Conservation (phyloP, 2,888 invertebrate genomes). For the Rotaria sp. region DNA sequence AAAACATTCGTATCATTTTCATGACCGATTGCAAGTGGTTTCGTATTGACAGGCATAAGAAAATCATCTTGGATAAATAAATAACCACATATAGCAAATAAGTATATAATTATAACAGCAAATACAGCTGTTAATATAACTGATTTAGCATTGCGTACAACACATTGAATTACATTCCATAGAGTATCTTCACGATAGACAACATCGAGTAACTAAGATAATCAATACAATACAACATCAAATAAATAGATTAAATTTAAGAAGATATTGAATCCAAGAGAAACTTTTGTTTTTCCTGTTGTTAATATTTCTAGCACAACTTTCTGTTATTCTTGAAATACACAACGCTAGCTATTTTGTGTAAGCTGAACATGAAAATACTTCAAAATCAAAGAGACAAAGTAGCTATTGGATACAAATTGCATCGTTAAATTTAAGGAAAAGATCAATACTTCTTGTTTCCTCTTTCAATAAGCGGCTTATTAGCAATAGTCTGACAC, state of each 20-base stretch:
- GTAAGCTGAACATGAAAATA: too few relatives aligned
- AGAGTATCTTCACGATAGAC: slow-evolving; percentile 97
- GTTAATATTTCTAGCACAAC: too few relatives aligned
- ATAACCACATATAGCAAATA: slow-evolving; percentile 96
- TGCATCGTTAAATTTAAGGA: too few relatives aligned
- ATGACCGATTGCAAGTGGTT: neutral
- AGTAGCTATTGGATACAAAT: too few relatives aligned
- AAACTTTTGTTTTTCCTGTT: too few relatives aligned
- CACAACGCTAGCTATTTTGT: too few relatives aligned
- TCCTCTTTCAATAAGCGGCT: too few relatives aligned
- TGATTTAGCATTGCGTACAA: slow-evolving; percentile 94
- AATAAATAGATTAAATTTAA: neutral
- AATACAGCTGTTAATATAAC: slow-evolving; percentile 93
- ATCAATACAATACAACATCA: neutral
- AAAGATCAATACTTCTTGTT: too few relatives aligned
- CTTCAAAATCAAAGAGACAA: too few relatives aligned
- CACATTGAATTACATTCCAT: slow-evolving; percentile 93
- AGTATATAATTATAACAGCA: slow-evolving; percentile 86
- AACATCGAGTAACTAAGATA: slow-evolving; percentile 79
- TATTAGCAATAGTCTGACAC: too few relatives aligned
- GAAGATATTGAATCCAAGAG: too few relatives aligned
- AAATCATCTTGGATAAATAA: slow-evolving; percentile 98
- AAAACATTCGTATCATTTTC: neutral
- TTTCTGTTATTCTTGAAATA: too few relatives aligned
- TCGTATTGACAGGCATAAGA: slow-evolving; percentile 71